Base-by-base conservation (phyloP, 92 coral and sea anemone genomes). In the Siderastrea siderea region DNA sequence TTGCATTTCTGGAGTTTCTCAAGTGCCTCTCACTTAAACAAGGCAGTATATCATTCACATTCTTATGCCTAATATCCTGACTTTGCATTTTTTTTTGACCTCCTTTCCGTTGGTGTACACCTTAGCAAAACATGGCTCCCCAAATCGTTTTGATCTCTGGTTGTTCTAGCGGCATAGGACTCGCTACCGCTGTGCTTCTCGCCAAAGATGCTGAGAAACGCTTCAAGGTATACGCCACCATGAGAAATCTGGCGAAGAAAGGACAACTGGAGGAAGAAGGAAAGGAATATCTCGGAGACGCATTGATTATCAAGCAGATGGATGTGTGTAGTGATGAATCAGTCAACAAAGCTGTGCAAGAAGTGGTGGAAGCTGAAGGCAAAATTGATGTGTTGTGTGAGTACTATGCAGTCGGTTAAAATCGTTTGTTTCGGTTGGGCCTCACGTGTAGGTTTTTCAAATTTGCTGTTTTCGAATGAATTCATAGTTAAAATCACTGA, bases 261-360 rank as follows among this genome's bases (percentile, higher is more conserved):
- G 93, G 59, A 5, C 78, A 74, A 12, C 94, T 97, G 45, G 96
- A 95, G 74, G 88, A 92, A 74, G 94, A 89, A 52, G 99, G 93
- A 16, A 87, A 76, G 76, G 94, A 89, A 8, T 78, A 84, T 66
- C 90, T 97, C 13, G 92, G 95, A 55, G 84, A 92, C 77, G 93
- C 98, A 16, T 80, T 97, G 85, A 82, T 97, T 80, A 81, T 97
- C 59, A 87, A 91, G 52, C 77, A 88, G 74, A 76, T 97, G 81
- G 98, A 97, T 87, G 98, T 97, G 54, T 92, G 92, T 7, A 93
- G 97, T n/a, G 99, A 97, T 49, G 92, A 94, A 58, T 97, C 99
- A 8, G 98, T 97, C 43, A 73, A 87, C 12, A 86, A 87, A 49
- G 92, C 92, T 72, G 78, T 95, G 55, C 87, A 97, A 74, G 93